Conservation (phyloP, 2,888 invertebrate species). For the Melieria omissa region DNA sequence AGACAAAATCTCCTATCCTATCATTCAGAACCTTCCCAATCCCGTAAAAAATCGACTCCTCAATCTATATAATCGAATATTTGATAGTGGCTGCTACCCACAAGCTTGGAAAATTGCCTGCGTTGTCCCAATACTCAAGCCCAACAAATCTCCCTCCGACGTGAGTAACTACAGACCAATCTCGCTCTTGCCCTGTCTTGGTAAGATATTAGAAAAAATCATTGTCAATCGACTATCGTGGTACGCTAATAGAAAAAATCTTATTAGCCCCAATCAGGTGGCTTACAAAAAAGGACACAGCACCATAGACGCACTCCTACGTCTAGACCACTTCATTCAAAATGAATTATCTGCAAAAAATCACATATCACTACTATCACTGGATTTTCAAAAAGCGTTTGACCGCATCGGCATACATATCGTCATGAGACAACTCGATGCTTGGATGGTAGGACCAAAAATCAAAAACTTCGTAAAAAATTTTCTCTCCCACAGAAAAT, state of each 20-base stretch:
- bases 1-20: neutral
- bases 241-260: constrained; percentile 24
- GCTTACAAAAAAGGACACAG: neutral
- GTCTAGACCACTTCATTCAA: neutral
- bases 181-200: constrained; percentile 25
- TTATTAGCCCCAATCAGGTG: constrained; percentile 24
- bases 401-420: neutral
- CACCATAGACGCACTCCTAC: neutral
- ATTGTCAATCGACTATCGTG: constrained; percentile 22
- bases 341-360: neutral
- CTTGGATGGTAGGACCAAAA: neutral
- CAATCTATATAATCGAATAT: constrained; percentile 26
- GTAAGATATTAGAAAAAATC: constrained; percentile 35
- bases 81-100: neutral
- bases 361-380: neutral
- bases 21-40: neutral
- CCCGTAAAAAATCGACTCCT: constrained; percentile 6
- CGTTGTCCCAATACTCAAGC: constrained; percentile 25
- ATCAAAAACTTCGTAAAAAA: constrained; percentile 1
- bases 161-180: constrained; percentile 27
- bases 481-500: constrained; percentile 1
- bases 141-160: neutral
- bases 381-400: constrained; percentile 8
- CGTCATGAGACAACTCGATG: neutral
- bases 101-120: neutral